These are phyloP conservation scores for Gadus chalcogrammus DNA, from an alignment of 2,113 vertebrate species.

Conservation along the genomic window DNA sequence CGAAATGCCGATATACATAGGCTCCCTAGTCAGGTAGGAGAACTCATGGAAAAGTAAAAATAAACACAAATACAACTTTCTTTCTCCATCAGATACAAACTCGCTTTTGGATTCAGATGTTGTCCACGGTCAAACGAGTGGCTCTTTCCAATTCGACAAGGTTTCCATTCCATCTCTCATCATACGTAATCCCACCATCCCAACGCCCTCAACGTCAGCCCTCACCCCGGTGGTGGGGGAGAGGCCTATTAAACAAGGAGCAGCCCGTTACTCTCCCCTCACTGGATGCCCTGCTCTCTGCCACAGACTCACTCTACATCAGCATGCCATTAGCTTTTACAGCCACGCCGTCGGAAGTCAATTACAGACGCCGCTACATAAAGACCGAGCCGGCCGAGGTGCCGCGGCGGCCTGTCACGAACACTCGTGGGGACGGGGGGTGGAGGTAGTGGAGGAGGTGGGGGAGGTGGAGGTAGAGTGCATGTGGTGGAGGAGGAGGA, in stretches of 20 bases:
- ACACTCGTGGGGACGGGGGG: slow-evolving; percentile 12
- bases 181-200: no score
- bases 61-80: no score
- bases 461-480: not conserved
- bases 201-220: no score
- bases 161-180: no score
- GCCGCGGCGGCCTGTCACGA: slow-evolving; percentile 42
- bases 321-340: slow-evolving; percentile 77
- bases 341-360: slow-evolving; percentile 68
- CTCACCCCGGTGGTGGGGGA: slow-evolving; percentile 36
- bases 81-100: no score
- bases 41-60: no score
- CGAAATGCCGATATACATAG: no score
- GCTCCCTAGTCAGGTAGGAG: no score
- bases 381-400: slow-evolving; percentile 72
- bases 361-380: slow-evolving; percentile 68
- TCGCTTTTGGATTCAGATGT: no score
- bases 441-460: slow-evolving; percentile 6
- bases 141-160: no score
- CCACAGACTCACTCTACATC: slow-evolving; percentile 63
- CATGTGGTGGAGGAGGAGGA: not conserved
- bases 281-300: slow-evolving; percentile 3
- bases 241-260: slow-evolving; percentile 62
- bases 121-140: no score
- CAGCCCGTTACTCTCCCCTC: no score